Conservation (phyloP, 2,888 invertebrate genomes). For the Sminthurides aquaticus region DNA sequence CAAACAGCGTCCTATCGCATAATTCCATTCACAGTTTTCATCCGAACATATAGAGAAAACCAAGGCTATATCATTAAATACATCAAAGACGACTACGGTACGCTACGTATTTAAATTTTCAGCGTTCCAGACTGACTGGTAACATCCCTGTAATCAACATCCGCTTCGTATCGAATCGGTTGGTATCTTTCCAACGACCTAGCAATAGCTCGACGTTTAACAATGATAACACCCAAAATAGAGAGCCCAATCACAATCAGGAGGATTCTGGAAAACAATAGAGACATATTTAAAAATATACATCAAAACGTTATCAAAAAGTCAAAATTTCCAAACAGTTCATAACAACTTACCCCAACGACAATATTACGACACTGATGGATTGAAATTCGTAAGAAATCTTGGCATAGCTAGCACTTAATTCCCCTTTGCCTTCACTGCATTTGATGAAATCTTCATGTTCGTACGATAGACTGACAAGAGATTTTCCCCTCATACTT, state of each 20-base stretch:
- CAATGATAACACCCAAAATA: slow-evolving; percentile 32
- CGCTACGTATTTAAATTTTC: background rate
- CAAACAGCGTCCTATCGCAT: no score
- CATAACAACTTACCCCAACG: slow-evolving; percentile 32
- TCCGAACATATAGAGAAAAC: no score
- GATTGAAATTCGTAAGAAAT: slow-evolving; percentile 9
- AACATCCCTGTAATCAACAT: slow-evolving; percentile 25
- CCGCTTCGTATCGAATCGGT: slow-evolving; percentile 42
- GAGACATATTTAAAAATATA: slow-evolving; percentile 6
- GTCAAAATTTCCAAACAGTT: background rate
- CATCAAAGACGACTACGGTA: no score
- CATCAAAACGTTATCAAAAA: slow-evolving; percentile 1
- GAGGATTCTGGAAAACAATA: slow-evolving; percentile 34
- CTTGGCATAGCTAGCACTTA: background rate
- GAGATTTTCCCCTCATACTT: slow-evolving; percentile 24
- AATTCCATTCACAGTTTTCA: no score
- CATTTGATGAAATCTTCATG: slow-evolving; percentile 31
- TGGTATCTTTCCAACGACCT: slow-evolving; percentile 31
- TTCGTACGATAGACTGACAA: slow-evolving; percentile 25
- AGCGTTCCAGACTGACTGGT: background rate
- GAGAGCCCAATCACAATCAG: slow-evolving; percentile 34
- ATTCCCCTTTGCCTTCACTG: background rate
- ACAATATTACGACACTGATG: slow-evolving; percentile 32
- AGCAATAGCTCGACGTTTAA: slow-evolving; percentile 41
- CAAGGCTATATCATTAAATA: no score